phyloP scores from a whole-genome alignment of 1,140 invertebrate genomes.

The Bathynomus jamesi region DNA sequence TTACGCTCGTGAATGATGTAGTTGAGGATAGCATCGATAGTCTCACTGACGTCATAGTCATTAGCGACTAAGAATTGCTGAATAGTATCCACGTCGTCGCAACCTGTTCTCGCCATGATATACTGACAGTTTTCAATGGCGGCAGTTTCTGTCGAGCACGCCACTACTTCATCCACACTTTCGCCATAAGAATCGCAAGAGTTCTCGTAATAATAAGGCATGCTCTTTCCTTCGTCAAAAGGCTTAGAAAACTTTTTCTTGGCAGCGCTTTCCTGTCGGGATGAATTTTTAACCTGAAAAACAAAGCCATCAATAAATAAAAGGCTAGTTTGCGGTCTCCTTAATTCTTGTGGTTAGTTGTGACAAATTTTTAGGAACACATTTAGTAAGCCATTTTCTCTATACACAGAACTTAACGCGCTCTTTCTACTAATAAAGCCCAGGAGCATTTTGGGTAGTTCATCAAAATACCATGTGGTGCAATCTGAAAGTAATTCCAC shows the following conservation, averaged over 20 bases:
- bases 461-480: too few relatives aligned
- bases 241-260: background rate
- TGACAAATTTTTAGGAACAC: too few relatives aligned
- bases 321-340: too few relatives aligned
- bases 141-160: background rate
- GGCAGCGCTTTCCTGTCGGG: background rate
- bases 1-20: background rate
- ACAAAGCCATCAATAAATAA: too few relatives aligned
- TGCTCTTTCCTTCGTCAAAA: background rate
- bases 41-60: background rate
- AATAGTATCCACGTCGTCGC: background rate
- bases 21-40: background rate
- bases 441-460: too few relatives aligned
- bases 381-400: too few relatives aligned
- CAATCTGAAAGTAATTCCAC: too few relatives aligned
- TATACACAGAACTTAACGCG: too few relatives aligned
- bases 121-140: background rate
- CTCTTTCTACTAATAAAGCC: too few relatives aligned
- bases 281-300: background rate
- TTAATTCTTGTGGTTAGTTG: too few relatives aligned
- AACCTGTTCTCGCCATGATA: background rate
- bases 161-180: background rate
- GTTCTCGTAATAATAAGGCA: background rate
- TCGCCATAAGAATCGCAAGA: background rate
- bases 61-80: background rate